Base-by-base conservation (phyloP, 2,797 vertebrate genomes). In the Buceros bicornis region DNA sequence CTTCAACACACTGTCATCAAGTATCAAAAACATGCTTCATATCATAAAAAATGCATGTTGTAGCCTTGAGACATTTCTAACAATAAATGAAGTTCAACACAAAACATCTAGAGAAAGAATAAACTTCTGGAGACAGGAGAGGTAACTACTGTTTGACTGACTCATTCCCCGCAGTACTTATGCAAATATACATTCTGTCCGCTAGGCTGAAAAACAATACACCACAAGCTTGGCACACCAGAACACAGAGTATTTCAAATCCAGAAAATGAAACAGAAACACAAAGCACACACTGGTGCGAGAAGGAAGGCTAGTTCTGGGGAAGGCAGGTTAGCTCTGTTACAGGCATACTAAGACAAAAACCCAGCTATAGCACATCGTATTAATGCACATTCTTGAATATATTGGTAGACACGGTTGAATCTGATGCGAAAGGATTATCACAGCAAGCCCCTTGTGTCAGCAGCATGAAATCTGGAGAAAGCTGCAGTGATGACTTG, bases 321-420 rank as follows among this genome's bases (percentile, higher is more conserved):
- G 12, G 3, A 37, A 56, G 19, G 45, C 6, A 26, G 14, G 10
- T 22, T 51, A 62, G 65, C 69, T 73, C 57, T 28, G 3, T 40
- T 26, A 48, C 37, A 80, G 45, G 12, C 18, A 45, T 5, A 37
- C 8, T 4, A 70, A 16, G 20, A 54, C 20, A 67, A 48, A 91
- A 53, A 64, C 19, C 29, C 28, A 78, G 16, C 42, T 65, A 42
- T 7, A 54, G 29, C n/a, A 74, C 33, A 33, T 11, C 18, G 42
- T 11, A 24, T 45, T 21, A 40, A 67, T 1, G 11, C 10, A 61
- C 12, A 29, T 45, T 19, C 51, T 65, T 35, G 15, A 57, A 26
- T n/a, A 28, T 7, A n/a, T 1, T 33, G 51, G 7, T 37, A 21
- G 22, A 29, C 0, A 0, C 26, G 58, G 24, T 0, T 54, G 29